Evolutionary conservation across 35 echinoderm and acorn worm species (phyloP).

Genomic region (Diadema setosum): DNA sequence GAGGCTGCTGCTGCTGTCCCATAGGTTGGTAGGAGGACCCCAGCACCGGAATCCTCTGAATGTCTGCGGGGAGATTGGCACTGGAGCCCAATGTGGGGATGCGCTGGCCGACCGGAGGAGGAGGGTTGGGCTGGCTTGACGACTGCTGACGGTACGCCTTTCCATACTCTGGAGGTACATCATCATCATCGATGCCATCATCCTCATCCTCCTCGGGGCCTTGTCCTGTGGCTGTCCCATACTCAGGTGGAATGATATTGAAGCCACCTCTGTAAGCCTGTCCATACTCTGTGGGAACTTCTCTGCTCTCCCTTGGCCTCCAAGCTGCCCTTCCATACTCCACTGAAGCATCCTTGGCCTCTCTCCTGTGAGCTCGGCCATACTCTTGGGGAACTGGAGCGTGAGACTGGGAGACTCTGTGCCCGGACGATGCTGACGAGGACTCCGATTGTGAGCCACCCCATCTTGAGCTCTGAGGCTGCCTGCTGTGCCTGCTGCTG

Average conservation of each 20-base stretch:
- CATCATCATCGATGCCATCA: background rate
- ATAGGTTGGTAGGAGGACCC: background rate
- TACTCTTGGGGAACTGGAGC: background rate
- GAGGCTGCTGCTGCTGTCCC: background rate
- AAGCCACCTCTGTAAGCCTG: background rate
- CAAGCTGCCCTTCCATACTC: constrained; percentile 8
- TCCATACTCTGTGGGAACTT: constrained; percentile 1
- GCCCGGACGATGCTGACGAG: background rate
- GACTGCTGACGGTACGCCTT: background rate
- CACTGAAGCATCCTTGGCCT: background rate
- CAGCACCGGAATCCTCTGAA: background rate
- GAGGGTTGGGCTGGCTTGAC: background rate
- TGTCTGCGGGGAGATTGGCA: background rate
- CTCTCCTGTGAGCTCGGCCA: background rate
- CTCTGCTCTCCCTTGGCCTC: background rate
- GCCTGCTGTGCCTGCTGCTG: background rate
- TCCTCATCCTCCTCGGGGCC: background rate
- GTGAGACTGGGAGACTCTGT: background rate
- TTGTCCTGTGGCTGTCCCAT: no score
- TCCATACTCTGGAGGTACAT: constrained; percentile 1
- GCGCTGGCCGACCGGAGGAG: background rate
- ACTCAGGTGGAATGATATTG: no score
- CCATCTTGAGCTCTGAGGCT: background rate
- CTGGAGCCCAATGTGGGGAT: background rate
- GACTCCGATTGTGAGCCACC: background rate